Conservation (phyloP, 2,113 vertebrate species). For the Coracopsis vasa region DNA sequence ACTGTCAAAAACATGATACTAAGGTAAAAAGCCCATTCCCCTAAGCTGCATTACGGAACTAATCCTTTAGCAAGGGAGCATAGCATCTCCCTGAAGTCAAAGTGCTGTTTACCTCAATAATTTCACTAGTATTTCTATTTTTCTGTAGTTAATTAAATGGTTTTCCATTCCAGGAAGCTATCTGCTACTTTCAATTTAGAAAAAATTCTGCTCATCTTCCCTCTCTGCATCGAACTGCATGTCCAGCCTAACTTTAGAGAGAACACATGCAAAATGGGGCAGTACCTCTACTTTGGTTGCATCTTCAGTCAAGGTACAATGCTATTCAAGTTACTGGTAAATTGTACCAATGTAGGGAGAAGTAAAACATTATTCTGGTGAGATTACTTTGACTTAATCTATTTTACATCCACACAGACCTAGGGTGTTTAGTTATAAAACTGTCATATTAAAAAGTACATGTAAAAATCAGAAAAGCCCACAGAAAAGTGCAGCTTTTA, state of each 20-base stretch:
- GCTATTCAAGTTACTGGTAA: not conserved
- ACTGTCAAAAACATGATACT: not conserved
- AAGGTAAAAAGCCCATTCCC: not conserved
- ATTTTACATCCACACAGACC: not conserved
- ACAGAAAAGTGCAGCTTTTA: not conserved
- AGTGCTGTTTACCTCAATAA: not conserved
- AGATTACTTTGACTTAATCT: not conserved
- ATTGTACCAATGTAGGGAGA: not conserved
- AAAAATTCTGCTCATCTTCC: not conserved
- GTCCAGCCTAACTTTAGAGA: not conserved
- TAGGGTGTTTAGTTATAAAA: not conserved
- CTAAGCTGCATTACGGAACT: not conserved
- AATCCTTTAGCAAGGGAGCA: not conserved
- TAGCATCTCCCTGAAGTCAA: not conserved
- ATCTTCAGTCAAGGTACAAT: not conserved
- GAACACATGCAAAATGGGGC: not conserved
- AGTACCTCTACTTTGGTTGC: not conserved
- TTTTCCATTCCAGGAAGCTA: not conserved
- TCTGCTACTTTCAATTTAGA: not conserved
- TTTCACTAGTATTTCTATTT: not conserved
- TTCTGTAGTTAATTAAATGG: not conserved
- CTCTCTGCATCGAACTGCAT: not conserved
- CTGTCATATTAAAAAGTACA: not conserved
- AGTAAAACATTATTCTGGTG: not conserved
- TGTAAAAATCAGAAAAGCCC: not conserved